Conservation (phyloP, 2,113 vertebrate species). For the Tupaia tana region DNA sequence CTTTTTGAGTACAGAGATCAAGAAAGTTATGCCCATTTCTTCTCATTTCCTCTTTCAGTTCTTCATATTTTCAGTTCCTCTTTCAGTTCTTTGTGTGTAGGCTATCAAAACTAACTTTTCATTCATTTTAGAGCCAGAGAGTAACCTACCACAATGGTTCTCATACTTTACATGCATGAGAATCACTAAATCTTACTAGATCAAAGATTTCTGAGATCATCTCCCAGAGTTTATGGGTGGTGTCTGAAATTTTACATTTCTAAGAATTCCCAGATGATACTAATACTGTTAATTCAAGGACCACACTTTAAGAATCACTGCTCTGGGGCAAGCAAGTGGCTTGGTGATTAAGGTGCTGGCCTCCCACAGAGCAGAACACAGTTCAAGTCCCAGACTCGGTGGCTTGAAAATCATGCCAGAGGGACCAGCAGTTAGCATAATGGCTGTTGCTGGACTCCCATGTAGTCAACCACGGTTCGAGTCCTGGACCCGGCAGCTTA, state of each 20-base stretch:
- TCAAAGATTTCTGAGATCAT: not conserved
- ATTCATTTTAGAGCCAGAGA: not conserved
- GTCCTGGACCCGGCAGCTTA: no score
- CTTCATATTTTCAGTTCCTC: not conserved
- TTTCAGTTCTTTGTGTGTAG: not conserved
- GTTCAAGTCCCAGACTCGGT: no score
- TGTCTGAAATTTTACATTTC: not conserved
- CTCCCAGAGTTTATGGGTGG: not conserved
- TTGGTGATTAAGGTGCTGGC: no score
- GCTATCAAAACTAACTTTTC: not conserved
- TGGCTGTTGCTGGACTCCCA: no score
- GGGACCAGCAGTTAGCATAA: no score
- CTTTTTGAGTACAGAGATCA: not conserved
- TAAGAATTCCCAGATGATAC: not conserved
- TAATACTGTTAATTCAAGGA: not conserved
- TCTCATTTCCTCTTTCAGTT: not conserved
- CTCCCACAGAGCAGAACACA: no score
- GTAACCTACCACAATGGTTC: not conserved
- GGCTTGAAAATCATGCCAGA: no score
- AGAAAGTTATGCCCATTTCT: not conserved
- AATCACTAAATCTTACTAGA: not conserved
- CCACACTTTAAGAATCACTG: not conserved
- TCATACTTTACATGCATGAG: not conserved
- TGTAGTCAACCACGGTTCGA: no score
- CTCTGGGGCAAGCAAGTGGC: not conserved